These are phyloP conservation scores for Vesta saturnalis DNA, from an alignment of 2,888 invertebrate species.

Conservation along the genomic window DNA sequence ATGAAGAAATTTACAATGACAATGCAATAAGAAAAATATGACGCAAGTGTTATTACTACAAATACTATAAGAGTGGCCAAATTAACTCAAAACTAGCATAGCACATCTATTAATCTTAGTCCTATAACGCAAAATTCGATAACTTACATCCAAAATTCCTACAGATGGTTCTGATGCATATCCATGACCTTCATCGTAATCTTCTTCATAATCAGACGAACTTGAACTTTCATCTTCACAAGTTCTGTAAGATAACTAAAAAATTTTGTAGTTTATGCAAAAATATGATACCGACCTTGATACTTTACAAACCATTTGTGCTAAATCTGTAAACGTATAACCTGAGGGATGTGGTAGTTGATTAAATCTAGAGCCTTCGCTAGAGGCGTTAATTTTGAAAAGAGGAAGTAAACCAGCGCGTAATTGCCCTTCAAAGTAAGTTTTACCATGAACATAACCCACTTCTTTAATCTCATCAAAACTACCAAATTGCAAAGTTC, in stretches of 20 bases:
- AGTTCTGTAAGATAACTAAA: slow-evolving; percentile 53
- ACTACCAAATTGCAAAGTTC: slow-evolving; percentile 95
- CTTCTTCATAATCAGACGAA: slow-evolving; percentile 73
- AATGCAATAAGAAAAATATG: too few species aligned
- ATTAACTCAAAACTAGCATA: too few species aligned
- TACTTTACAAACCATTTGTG: slow-evolving; percentile 92
- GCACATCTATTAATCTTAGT: too few species aligned
- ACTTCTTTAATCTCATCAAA: slow-evolving; percentile 98
- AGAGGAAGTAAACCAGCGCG: slow-evolving; percentile 79
- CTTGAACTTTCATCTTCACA: slow-evolving; percentile 66
- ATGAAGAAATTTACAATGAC: too few species aligned
- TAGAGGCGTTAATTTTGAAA: slow-evolving; percentile 56
- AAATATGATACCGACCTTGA: slow-evolving; percentile 56
- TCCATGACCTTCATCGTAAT: slow-evolving; percentile 72
- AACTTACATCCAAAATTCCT: slow-evolving; percentile 65
- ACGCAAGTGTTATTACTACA: too few species aligned
- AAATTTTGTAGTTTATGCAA: too few species aligned
- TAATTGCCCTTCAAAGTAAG: slow-evolving; percentile 86
- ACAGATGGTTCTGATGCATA: slow-evolving; percentile 87
- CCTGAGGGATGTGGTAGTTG: slow-evolving; percentile 59
- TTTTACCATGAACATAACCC: slow-evolving; percentile 89
- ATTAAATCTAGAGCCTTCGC: slow-evolving; percentile 52
- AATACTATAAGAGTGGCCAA: too few species aligned
- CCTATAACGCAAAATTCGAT: slow-evolving; percentile 6
- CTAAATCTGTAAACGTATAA: slow-evolving; percentile 91